Evolutionary conservation across 2,797 vertebrate species (phyloP).

Genomic region (Distichodus sexfasciatus): DNA sequence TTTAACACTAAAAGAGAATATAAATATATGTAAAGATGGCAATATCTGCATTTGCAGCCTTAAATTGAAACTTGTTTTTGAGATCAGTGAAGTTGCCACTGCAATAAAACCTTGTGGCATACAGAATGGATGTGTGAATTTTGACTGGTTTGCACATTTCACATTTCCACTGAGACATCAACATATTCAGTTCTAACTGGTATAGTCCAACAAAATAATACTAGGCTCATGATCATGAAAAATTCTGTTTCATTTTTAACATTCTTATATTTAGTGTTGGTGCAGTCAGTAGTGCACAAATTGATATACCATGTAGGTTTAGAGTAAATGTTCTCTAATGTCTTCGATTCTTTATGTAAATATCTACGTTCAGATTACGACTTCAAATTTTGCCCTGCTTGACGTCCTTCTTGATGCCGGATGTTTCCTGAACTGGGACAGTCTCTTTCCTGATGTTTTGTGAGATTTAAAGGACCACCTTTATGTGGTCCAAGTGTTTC

Average conservation of each 20-base stretch:
- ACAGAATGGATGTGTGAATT: conserved; percentile 76
- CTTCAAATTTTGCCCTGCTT: background rate
- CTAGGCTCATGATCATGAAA: too few relatives aligned
- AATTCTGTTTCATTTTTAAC: too few relatives aligned
- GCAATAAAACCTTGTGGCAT: conserved; percentile 95
- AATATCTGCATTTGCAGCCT: conserved; percentile 87
- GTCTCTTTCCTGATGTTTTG: conserved; percentile 17
- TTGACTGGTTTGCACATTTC: conserved; percentile 55
- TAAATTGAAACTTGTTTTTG: conserved; percentile 89
- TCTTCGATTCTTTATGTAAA: too few relatives aligned
- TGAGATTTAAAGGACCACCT: conserved; percentile 30
- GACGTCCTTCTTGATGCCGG: background rate
- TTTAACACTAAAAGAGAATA: conserved; percentile 78
- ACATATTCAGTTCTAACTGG: background rate
- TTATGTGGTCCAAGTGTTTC: conserved; percentile 11
- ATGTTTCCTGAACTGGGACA: background rate
- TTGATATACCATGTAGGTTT: too few relatives aligned
- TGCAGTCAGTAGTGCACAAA: too few relatives aligned
- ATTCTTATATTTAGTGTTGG: too few relatives aligned
- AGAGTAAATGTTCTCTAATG: too few relatives aligned
- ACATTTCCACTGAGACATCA: background rate
- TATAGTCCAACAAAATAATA: too few relatives aligned
- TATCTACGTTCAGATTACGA: background rate
- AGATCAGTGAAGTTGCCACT: conserved; percentile 84
- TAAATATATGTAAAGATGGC: conserved; percentile 75